Conservation (phyloP, 2,888 invertebrate species). For the Molanna angustata region DNA sequence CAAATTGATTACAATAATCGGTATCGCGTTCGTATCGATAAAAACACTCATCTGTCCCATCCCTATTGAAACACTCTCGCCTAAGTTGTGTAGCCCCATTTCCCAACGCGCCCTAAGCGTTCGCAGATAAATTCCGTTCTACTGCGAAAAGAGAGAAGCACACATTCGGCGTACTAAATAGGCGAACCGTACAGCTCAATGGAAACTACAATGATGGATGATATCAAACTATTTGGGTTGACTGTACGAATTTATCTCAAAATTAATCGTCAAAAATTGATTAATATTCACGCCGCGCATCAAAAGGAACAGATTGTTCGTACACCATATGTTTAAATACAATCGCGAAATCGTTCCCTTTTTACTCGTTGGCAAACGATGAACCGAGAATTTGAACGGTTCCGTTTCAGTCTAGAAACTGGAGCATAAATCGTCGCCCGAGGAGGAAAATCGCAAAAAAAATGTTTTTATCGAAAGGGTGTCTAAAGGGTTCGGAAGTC, state of each 20-base stretch:
- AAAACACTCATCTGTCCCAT: neutral
- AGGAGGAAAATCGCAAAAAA: too few relatives aligned
- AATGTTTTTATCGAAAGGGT: too few relatives aligned
- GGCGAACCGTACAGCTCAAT: slow-evolving; percentile 29
- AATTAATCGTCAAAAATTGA: too few relatives aligned
- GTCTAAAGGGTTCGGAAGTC: too few relatives aligned
- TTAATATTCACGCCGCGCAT: too few relatives aligned
- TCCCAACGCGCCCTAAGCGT: slow-evolving; percentile 34
- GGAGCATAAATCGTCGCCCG: slow-evolving; percentile 25
- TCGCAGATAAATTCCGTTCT: slow-evolving; percentile 33
- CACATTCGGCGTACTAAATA: slow-evolving; percentile 32
- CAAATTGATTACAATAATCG: too few relatives aligned
- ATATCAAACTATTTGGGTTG: slow-evolving; percentile 29
- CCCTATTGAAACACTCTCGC: slow-evolving; percentile 8
- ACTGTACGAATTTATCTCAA: slow-evolving; percentile 30
- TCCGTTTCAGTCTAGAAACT: neutral
- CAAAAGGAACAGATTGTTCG: too few relatives aligned
- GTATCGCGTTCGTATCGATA: too few relatives aligned
- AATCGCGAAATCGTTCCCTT: too few relatives aligned
- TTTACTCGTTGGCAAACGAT: too few relatives aligned
- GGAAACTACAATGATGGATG: slow-evolving; percentile 30
- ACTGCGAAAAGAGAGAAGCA: slow-evolving; percentile 29
- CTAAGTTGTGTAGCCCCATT: slow-evolving; percentile 5
- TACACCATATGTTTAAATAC: too few relatives aligned
- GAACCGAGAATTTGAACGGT: neutral